Percentiles rank a stretch among this genome's conserved stretches.
phyloP scores from a whole-genome alignment of 1,140 invertebrate species.

The Colletes latitarsis region DNA sequence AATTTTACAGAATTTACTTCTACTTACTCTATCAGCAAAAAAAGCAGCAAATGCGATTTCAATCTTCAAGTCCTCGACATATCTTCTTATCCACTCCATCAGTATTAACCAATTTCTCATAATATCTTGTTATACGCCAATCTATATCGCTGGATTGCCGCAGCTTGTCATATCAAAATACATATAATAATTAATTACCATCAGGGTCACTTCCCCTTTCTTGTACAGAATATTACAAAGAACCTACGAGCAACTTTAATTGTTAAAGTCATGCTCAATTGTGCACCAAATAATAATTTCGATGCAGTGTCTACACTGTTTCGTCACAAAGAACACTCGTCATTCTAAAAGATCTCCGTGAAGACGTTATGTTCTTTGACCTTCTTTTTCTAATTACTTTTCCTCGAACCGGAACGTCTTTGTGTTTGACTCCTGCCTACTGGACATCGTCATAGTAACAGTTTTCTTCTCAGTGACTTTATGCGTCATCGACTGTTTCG shows the following conservation, averaged over 20 bases:
- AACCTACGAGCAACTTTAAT: background rate
- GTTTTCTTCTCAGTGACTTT: constrained; percentile 82
- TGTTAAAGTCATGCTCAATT: background rate
- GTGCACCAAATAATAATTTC: background rate
- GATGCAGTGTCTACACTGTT: background rate
- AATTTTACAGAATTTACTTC: background rate
- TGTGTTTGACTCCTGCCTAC: constrained; percentile 80
- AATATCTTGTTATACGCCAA: background rate
- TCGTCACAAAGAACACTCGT: background rate
- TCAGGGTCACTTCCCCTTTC: background rate
- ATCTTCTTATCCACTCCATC: background rate
- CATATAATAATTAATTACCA: background rate
- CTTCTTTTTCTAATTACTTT: constrained; percentile 50
- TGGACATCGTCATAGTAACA: constrained; percentile 78
- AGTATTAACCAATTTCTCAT: background rate
- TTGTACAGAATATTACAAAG: constrained; percentile 11
- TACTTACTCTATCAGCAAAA: background rate
- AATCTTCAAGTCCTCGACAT: background rate
- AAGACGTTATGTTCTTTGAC: background rate
- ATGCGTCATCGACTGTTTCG: constrained; percentile 81
- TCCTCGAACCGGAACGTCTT: constrained; percentile 81
- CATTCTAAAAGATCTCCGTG: background rate
- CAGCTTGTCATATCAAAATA: background rate
- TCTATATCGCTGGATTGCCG: background rate
- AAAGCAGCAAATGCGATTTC: background rate